These are phyloP conservation scores for Oasisia sp. DNA, from an alignment of 2,888 invertebrate genomes.

Conservation along the genomic window DNA sequence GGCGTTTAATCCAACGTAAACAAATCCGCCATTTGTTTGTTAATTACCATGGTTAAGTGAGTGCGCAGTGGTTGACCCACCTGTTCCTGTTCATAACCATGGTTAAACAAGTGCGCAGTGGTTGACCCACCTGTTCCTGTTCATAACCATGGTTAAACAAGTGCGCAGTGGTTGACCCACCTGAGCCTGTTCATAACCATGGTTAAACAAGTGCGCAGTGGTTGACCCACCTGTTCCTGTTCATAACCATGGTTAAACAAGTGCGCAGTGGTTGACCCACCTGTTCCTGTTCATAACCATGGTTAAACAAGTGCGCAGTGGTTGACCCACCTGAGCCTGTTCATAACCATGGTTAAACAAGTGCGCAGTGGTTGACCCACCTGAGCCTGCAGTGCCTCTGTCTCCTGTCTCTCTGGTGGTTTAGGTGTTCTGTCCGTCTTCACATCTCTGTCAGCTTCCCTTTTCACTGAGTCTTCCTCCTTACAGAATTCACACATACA, in stretches of 20 bases:
- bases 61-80: no score
- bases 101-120: not conserved
- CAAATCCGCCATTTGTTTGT: no score
- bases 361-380: not conserved
- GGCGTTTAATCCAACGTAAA: no score
- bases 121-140: slow-evolving; percentile 21
- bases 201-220: not conserved
- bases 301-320: no score
- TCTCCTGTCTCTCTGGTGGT: slow-evolving; percentile 22
- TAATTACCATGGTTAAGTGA: not conserved
- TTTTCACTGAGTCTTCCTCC: slow-evolving; percentile 18
- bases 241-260: not conserved
- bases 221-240: slow-evolving; percentile 20
- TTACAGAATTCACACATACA: not conserved
- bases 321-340: slow-evolving; percentile 26
- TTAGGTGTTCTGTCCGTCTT: not conserved
- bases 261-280: not conserved
- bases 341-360: not conserved
- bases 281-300: no score
- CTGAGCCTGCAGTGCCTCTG: slow-evolving; percentile 28
- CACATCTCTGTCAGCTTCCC: not conserved
- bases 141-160: not conserved
- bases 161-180: not conserved
- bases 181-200: slow-evolving; percentile 19
- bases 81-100: no score